A percentile compares a stretch with the other conserved stretches of the same genome.
Evolutionary conservation across 2,888 invertebrate genomes (phyloP).

Genomic region (Drosophila limbata): DNA sequence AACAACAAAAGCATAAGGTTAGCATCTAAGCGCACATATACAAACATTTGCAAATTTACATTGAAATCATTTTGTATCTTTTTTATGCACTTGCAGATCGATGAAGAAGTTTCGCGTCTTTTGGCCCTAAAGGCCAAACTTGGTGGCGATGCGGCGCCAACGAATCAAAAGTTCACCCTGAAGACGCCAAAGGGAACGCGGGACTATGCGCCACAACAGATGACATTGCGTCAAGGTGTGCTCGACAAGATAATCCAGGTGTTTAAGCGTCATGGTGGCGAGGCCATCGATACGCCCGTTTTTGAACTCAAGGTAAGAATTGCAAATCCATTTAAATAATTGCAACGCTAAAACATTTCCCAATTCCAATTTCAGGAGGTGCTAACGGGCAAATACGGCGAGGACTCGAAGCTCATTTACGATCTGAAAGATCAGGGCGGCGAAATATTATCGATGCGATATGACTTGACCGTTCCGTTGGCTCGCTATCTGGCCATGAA

Average conservation of each 20-base stretch:
- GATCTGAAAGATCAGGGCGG: constrained; percentile 99
- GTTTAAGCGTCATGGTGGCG: constrained; percentile 98
- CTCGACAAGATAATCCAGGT: constrained; percentile 94
- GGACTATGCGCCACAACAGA: constrained; percentile 97
- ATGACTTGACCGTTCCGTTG: constrained; percentile 99
- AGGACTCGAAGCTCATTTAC: constrained; percentile 99
- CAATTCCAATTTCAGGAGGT: constrained; percentile 90
- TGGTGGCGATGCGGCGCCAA: constrained; percentile 87
- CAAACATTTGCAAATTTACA: constrained; percentile 11
- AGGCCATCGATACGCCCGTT: constrained; percentile 98
- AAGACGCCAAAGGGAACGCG: constrained; percentile 97
- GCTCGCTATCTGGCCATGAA: constrained; percentile 99
- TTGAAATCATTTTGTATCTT: constrained; percentile 16
- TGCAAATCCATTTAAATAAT: not conserved
- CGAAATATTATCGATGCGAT: constrained; percentile 97
- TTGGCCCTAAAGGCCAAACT: constrained; percentile 92
- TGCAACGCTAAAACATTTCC: not conserved
- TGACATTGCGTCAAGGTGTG: constrained; percentile 95
- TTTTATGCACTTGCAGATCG: constrained; percentile 88
- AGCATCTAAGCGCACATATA: constrained; percentile 76
- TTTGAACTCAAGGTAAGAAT: constrained; percentile 95
- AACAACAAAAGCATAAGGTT: constrained; percentile 83
- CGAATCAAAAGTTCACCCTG: constrained; percentile 91
- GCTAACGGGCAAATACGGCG: constrained; percentile 99
- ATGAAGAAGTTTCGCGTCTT: constrained; percentile 93